A percentile compares a stretch with the other conserved stretches of the same genome.
These are phyloP conservation scores for Orthosia incerta DNA, from an alignment of 2,888 invertebrate genomes.

Conservation along the genomic window DNA sequence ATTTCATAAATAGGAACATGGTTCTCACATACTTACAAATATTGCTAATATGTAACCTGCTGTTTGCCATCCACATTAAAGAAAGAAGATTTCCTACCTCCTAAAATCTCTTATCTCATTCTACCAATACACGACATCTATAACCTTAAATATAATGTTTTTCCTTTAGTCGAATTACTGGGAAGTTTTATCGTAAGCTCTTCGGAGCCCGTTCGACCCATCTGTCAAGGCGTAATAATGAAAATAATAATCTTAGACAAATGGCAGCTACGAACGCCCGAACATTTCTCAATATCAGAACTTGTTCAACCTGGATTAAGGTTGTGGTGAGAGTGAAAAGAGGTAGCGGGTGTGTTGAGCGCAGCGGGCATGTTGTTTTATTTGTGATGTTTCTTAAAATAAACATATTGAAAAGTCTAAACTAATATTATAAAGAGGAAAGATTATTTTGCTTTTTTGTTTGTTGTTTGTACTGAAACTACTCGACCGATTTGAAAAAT, in stretches of 20 bases:
- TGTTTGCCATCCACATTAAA: not conserved
- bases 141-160: conserved; percentile 29
- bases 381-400: too few relatives aligned
- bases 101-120: not conserved
- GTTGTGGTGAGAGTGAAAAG: conserved; percentile 28
- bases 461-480: too few relatives aligned
- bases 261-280: conserved; percentile 64
- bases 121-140: conserved; percentile 10
- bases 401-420: too few relatives aligned
- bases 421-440: too few relatives aligned
- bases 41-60: too few relatives aligned
- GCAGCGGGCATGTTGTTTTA: not conserved
- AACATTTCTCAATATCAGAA: conserved; percentile 72
- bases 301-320: conserved; percentile 73
- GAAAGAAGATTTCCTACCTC: not conserved
- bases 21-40: too few relatives aligned
- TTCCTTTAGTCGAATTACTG: conserved; percentile 25
- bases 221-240: conserved; percentile 65
- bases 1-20: too few relatives aligned
- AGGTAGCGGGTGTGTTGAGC: conserved; percentile 26
- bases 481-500: too few relatives aligned
- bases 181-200: conserved; percentile 47
- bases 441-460: too few relatives aligned
- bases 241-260: conserved; percentile 75
- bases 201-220: conserved; percentile 28